phyloP scores from a whole-genome alignment of 2,113 vertebrate species.

The Plecotus auritus region DNA sequence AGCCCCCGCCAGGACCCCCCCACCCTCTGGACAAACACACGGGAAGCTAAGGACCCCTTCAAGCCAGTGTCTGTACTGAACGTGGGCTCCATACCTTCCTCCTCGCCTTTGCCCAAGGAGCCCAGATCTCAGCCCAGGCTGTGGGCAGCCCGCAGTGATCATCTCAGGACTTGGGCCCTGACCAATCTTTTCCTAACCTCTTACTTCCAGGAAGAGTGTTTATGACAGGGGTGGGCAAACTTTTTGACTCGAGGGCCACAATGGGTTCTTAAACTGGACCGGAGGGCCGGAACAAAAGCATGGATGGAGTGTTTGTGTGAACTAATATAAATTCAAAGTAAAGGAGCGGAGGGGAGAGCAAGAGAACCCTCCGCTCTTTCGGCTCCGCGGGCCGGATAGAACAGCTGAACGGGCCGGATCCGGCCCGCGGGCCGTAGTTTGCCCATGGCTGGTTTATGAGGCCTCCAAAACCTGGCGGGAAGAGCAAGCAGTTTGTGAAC shows the following conservation, averaged over 20 bases:
- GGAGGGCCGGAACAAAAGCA: too few relatives aligned
- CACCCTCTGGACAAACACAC: not conserved
- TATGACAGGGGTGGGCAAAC: too few relatives aligned
- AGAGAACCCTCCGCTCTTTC: too few relatives aligned
- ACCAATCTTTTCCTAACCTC: not conserved
- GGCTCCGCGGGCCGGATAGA: too few relatives aligned
- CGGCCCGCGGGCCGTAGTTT: too few relatives aligned
- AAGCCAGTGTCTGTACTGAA: not conserved
- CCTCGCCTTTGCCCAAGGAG: not conserved
- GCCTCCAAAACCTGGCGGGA: not conserved
- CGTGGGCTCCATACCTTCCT: not conserved
- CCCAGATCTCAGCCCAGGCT: not conserved
- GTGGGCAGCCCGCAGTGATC: not conserved
- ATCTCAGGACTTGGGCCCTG: not conserved
- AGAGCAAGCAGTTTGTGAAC: not conserved
- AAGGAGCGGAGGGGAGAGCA: too few relatives aligned
- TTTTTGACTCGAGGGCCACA: too few relatives aligned
- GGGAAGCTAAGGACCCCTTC: not conserved
- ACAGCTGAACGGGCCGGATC: too few relatives aligned
- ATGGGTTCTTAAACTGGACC: too few relatives aligned
- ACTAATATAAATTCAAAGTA: too few relatives aligned
- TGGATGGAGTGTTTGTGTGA: too few relatives aligned
- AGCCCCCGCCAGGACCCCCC: not conserved
- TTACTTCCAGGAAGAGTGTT: not conserved
- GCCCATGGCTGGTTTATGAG: too few relatives aligned